Percentiles rank a stretch among this genome's conserved stretches.
Conservation (phyloP, 2,888 invertebrate species). For the Acholoe squamosa region DNA sequence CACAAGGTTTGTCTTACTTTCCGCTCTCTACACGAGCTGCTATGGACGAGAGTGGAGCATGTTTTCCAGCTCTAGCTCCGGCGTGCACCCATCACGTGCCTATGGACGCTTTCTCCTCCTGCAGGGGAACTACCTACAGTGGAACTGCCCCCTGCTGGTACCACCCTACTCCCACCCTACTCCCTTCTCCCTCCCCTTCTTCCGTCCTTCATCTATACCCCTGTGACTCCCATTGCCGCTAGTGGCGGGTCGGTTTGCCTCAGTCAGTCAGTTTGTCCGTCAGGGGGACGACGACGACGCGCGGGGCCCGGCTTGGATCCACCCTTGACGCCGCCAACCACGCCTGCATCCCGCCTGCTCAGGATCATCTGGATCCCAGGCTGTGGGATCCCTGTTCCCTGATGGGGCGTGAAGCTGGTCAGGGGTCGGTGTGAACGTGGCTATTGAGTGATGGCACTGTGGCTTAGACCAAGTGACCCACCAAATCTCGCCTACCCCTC, state of each 20-base stretch:
- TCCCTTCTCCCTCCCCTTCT: not conserved
- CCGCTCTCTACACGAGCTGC: too few species aligned
- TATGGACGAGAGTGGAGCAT: too few species aligned
- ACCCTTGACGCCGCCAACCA: not conserved
- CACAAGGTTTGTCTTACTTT: too few species aligned
- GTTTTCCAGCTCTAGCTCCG: not conserved
- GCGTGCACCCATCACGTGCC: not conserved
- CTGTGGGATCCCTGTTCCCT: not conserved
- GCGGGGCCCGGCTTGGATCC: not conserved
- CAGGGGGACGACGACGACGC: not conserved
- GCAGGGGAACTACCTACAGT: not conserved
- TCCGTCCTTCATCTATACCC: not conserved
- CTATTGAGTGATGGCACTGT: too few species aligned
- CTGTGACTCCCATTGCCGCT: not conserved
- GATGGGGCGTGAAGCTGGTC: not conserved
- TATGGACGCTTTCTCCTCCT: not conserved
- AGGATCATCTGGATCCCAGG: not conserved
- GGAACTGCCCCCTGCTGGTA: not conserved
- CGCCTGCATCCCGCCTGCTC: not conserved
- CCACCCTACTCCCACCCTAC: not conserved
- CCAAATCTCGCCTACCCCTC: too few species aligned
- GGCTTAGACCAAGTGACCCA: too few species aligned
- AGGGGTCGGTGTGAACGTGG: not conserved
- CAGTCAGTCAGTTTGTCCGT: constrained; percentile 21
- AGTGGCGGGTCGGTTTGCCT: not conserved